phyloP scores from a whole-genome alignment of 2,797 vertebrate species.

The Chrosomus eos region DNA sequence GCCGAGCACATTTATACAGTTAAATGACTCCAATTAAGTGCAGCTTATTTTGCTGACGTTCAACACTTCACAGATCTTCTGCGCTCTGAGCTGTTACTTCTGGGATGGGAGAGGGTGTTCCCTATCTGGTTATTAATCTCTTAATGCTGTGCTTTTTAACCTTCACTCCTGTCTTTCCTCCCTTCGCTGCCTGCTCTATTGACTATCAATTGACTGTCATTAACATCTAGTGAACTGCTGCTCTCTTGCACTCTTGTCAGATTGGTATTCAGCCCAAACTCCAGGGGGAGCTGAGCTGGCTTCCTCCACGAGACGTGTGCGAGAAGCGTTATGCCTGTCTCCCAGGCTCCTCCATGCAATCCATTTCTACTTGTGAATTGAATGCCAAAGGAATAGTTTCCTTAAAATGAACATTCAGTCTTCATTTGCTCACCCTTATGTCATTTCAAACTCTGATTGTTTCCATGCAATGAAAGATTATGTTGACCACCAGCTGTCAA shows the following conservation, averaged over 20 bases:
- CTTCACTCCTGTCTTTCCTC: slow-evolving; percentile 49
- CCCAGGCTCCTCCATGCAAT: background rate
- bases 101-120: slow-evolving; percentile 25
- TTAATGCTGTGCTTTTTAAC: slow-evolving; percentile 59
- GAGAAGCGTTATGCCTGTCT: slow-evolving; percentile 28
- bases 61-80: slow-evolving; percentile 36
- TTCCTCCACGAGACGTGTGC: slow-evolving; percentile 34
- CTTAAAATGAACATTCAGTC: background rate
- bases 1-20: slow-evolving; percentile 55
- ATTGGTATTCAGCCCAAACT: slow-evolving; percentile 62
- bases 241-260: slow-evolving; percentile 55
- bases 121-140: slow-evolving; percentile 56
- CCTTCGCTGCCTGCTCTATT: slow-evolving; percentile 49
- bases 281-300: slow-evolving; percentile 58
- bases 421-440: background rate
- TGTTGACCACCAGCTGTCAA: background rate
- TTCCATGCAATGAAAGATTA: background rate
- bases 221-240: slow-evolving; percentile 56
- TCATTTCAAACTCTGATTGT: background rate
- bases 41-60: slow-evolving; percentile 52
- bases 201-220: slow-evolving; percentile 56
- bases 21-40: slow-evolving; percentile 64
- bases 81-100: slow-evolving; percentile 21
- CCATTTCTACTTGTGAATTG: background rate
- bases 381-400: background rate